Evolutionary conservation across 2,113 vertebrate genomes (phyloP), one percentile per base, ranked within the genome.

Genomic region (Nematolebias whitei): DNA sequence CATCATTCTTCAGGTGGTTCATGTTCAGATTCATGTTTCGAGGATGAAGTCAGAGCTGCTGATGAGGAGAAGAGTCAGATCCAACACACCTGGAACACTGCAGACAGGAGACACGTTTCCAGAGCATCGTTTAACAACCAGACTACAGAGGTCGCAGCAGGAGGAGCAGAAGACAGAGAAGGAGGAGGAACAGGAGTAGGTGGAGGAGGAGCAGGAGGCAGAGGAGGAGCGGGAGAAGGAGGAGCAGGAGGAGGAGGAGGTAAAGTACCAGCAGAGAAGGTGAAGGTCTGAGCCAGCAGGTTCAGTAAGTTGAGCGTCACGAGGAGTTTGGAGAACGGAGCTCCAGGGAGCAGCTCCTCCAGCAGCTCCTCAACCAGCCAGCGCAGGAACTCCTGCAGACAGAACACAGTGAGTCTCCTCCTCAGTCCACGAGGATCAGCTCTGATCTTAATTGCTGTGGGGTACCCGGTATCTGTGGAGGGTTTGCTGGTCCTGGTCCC

Each of bases 251-350:
- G 26, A 7, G 26, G 26, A 4, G 35, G 12, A 11, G 26, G 7
- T 32, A 9, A 11, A 14, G 44, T 88, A 94, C 93, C 93, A 1
- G 83, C 68, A 72, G 51, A 83, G 78, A 93, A 94, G 62, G 84
- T 85, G 76, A 96, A 96, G 79, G 93, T 85, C 70, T 96, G 94
- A 45, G 93, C 94, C 74, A 96, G 72, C 29, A 94, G 90, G 51
- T 90, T 91, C 84, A 98, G 93, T 86, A 99, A 90, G 80, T 92
- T 94, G 53, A 99, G 90, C 38, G 93, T 91, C 83, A 93, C 94
- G 77, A 98, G 93, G 80, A 94, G 95, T 56, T 94, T 95, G 53
- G 95, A 92, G 76, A 97, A 97, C 1, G 96, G 98, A 19, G 95
- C 96, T 53, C 96, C 96, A 2, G 95, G 94, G 83, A 95, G 93